A percentile compares a stretch with the other conserved stretches of the same genome.
Conservation (phyloP, 2,113 vertebrate genomes). For the Petrocephalus microphthalmus region DNA sequence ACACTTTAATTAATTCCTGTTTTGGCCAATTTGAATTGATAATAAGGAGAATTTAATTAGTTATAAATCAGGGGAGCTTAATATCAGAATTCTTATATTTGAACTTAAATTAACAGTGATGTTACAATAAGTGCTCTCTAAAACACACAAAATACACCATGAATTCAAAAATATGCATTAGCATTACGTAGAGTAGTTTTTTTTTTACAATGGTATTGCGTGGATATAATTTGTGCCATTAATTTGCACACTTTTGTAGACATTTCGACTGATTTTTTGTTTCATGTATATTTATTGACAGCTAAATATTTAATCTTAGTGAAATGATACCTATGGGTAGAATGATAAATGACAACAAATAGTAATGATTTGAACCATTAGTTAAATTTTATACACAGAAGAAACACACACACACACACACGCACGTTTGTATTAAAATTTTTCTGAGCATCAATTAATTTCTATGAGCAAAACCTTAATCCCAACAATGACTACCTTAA, state of each 20-base stretch:
- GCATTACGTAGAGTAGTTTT: neutral
- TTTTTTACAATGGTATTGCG: neutral
- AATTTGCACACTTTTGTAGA: neutral
- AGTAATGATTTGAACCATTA: neutral
- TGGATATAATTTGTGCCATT: neutral
- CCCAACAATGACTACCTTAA: too few species aligned
- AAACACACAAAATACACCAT: neutral
- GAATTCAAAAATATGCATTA: neutral
- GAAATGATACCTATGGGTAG: neutral
- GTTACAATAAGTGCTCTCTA: neutral
- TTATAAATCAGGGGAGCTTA: neutral
- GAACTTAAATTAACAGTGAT: neutral
- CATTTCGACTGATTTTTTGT: neutral
- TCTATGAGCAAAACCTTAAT: too few species aligned
- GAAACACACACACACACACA: too few species aligned
- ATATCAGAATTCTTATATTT: neutral
- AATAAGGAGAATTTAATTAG: neutral
- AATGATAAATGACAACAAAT: neutral
- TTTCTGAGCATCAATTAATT: too few species aligned
- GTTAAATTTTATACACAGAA: neutral
- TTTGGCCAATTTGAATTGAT: neutral
- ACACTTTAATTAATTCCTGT: neutral
- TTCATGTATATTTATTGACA: neutral
- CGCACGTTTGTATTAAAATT: too few species aligned
- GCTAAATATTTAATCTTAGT: neutral